A percentile compares a stretch with the other conserved stretches of the same genome.
phyloP scores from a whole-genome alignment of 2,888 invertebrate species.

The Meta bourneti region DNA sequence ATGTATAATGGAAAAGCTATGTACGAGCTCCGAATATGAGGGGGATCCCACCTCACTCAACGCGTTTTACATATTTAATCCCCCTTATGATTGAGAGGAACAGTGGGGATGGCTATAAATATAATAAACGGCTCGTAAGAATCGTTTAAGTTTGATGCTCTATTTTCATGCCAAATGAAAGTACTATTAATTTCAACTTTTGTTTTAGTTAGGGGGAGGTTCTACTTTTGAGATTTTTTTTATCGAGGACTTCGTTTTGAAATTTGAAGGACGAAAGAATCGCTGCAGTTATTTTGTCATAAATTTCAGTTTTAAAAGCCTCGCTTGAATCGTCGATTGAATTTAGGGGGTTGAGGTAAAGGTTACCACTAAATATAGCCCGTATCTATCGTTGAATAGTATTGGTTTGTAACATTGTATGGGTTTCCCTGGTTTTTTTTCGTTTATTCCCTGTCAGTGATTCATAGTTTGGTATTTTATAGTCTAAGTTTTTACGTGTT shows the following conservation, averaged over 20 bases:
- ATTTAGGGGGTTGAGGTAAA: not conserved
- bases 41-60: slow-evolving; percentile 25
- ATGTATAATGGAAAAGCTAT: slow-evolving; percentile 67
- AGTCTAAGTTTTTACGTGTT: too few relatives aligned
- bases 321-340: not conserved
- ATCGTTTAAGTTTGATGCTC: slow-evolving; percentile 32
- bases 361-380: too few relatives aligned
- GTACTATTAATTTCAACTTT: slow-evolving; percentile 57
- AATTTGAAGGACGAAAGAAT: not conserved
- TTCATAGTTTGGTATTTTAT: too few relatives aligned
- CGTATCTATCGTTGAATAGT: too few relatives aligned
- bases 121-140: slow-evolving; percentile 51
- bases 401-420: too few relatives aligned
- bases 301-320: not conserved
- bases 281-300: not conserved
- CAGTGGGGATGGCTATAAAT: slow-evolving; percentile 46
- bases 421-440: too few relatives aligned
- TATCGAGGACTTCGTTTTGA: not conserved
- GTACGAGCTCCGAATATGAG: slow-evolving; percentile 15
- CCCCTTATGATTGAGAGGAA: slow-evolving; percentile 19
- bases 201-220: slow-evolving; percentile 22
- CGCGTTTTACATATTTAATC: slow-evolving; percentile 66
- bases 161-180: slow-evolving; percentile 45
- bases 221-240: not conserved
- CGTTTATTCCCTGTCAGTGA: too few relatives aligned